Evolutionary conservation across 2,888 invertebrate species (phyloP).

Genomic region (Prenolepis imparis): DNA sequence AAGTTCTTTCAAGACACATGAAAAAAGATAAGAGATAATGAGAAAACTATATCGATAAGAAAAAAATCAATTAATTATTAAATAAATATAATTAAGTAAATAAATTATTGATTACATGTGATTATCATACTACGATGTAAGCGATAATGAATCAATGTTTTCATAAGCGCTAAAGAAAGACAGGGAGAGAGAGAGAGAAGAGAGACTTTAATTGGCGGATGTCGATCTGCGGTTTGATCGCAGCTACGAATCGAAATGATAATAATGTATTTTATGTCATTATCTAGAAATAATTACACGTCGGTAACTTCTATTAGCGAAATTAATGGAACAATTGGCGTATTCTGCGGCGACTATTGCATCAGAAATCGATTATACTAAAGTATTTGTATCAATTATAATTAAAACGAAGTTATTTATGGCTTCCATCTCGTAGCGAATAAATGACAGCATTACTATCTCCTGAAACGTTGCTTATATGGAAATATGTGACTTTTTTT

Average conservation of each 20-base stretch:
- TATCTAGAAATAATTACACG: constrained; percentile 58
- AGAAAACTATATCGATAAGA: neutral
- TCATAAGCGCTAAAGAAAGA: constrained; percentile 19
- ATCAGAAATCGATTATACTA: constrained; percentile 57
- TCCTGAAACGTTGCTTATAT: neutral
- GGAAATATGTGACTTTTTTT: neutral
- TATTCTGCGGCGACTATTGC: constrained; percentile 53
- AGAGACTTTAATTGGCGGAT: constrained; percentile 49
- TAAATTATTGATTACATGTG: constrained; percentile 9
- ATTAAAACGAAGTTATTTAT: constrained; percentile 56
- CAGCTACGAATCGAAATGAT: constrained; percentile 53
- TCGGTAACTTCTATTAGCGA: constrained; percentile 57
- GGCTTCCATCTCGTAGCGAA: constrained; percentile 12
- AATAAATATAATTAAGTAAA: neutral
- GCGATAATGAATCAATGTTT: constrained; percentile 29
- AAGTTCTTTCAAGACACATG: neutral
- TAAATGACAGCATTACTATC: constrained; percentile 23
- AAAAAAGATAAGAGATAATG: neutral
- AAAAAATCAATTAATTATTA: neutral
- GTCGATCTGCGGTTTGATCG: constrained; percentile 43
- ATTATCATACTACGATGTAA: neutral
- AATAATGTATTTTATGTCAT: constrained; percentile 57
- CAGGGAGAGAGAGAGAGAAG: neutral
- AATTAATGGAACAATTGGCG: constrained; percentile 58
- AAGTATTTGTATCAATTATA: constrained; percentile 58